Base-by-base conservation (phyloP, 1,140 invertebrate species). In the Magallana angulata region DNA sequence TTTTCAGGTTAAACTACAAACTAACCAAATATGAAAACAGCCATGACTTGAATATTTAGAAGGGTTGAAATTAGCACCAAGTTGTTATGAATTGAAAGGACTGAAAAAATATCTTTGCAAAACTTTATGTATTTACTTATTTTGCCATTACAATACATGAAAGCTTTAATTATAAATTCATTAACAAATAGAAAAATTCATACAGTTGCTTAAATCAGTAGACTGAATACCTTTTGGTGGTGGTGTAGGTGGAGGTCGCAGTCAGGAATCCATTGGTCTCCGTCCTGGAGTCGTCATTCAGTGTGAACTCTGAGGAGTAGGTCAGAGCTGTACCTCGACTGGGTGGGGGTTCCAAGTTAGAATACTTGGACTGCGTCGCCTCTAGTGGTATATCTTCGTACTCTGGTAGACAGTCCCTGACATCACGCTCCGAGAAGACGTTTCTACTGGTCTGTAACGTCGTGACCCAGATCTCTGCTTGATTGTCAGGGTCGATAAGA, bases 401-500 rank as follows among this genome's bases (percentile, higher is more conserved):
- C 57, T 91, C 90, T n/a, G 86, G 85, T 82, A 88, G 84, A 18
- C 88, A 89, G 12, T 90, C 88, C 57, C 82, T 57, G 5, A 93
- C 89, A 85, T 93, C 92, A 36, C 87, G 90, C 64, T 92, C 91
- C 7, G 90, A 91, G 88, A 94, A 93, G 76, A 92, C 76, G 87
- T 92, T 94, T 16, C 84, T 62, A 88, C 91, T 92, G 3, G 71
- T 91, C 87, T 94, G 93, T 82, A 94, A 57, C 11, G 91, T 88
- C 80, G 91, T 92, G 18, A 94, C 92, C 94, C 94, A 94, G 82
- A 91, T 90, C 86, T 94, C 92, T 24, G 93, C 93, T 86, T 93
- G 93, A 85, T 93, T 93, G 82, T 95, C 94, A 8, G 94, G 94
- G 84, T 95, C 94, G 76, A 94, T 91, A 16, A 95, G 86, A 14